These are phyloP conservation scores for Pissodes strobi DNA, from an alignment of 1,140 invertebrate species.

Conservation along the genomic window DNA sequence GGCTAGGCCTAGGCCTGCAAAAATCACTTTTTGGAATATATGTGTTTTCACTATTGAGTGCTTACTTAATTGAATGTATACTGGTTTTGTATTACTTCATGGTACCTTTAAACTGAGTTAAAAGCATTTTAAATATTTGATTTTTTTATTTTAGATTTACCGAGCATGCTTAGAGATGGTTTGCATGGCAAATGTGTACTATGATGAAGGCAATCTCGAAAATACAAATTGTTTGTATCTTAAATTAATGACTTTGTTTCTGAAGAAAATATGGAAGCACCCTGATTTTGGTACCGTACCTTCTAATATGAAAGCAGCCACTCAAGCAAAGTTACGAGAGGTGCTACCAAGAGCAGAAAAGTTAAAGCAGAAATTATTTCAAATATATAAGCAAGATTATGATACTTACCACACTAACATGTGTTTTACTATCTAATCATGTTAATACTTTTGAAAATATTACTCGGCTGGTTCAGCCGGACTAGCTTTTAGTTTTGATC, in stretches of 20 bases:
- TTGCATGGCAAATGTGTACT: conserved; percentile 86
- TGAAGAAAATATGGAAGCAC: conserved; percentile 88
- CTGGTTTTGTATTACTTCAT: too few species aligned
- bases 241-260: conserved; percentile 90
- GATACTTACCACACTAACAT: conserved; percentile 64
- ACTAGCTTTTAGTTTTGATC: neutral
- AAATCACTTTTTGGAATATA: too few species aligned
- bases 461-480: neutral
- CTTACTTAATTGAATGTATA: too few species aligned
- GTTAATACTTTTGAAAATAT: too few species aligned
- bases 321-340: conserved; percentile 73
- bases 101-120: too few species aligned
- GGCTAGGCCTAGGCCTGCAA: too few species aligned
- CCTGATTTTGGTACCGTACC: conserved; percentile 78
- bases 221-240: conserved; percentile 89
- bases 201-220: conserved; percentile 82
- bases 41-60: too few species aligned
- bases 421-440: too few species aligned
- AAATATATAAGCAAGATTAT: conserved; percentile 78
- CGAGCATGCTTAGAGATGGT: conserved; percentile 88
- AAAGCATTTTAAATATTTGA: too few species aligned
- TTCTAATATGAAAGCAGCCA: conserved; percentile 68
- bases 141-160: conserved; percentile 78
- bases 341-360: conserved; percentile 85
- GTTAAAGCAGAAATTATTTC: conserved; percentile 75